These are phyloP conservation scores for Platycercus adscitus DNA, from an alignment of 2,113 vertebrate genomes.

Conservation along the genomic window DNA sequence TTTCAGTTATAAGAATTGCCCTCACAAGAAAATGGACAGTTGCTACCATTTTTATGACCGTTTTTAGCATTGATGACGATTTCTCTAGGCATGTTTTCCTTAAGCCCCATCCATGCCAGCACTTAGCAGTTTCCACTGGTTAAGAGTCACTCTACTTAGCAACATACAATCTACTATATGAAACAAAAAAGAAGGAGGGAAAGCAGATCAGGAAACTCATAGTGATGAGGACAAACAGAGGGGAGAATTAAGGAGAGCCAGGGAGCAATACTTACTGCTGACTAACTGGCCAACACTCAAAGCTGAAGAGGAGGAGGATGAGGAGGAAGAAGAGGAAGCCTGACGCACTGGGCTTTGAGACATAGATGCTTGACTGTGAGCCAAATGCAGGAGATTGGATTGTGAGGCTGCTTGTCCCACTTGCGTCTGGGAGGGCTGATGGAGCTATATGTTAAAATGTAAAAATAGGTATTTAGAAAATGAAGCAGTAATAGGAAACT, in stretches of 20 bases:
- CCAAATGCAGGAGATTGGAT: conserved; percentile 91
- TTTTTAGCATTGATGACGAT: background rate
- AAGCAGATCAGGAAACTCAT: conserved; percentile 23
- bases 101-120: background rate
- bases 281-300: conserved; percentile 99
- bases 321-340: conserved; percentile 90
- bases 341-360: conserved; percentile 85
- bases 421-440: conserved; percentile 88
- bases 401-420: conserved; percentile 87
- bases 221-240: background rate
- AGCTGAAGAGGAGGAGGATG: conserved; percentile 94
- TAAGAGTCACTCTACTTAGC: background rate
- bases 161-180: background rate
- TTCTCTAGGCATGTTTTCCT: background rate
- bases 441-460: conserved; percentile 80
- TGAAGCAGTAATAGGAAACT: conserved; percentile 12
- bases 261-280: conserved; percentile 93
- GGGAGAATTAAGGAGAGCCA: conserved; percentile 47
- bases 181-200: background rate
- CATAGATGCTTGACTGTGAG: conserved; percentile 92
- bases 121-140: background rate
- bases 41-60: background rate
- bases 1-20: background rate
- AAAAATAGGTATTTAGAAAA: conserved; percentile 69
- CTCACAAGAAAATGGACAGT: background rate